Conservation (phyloP, 1,140 invertebrate species). For the Lordiphosa collinella region DNA sequence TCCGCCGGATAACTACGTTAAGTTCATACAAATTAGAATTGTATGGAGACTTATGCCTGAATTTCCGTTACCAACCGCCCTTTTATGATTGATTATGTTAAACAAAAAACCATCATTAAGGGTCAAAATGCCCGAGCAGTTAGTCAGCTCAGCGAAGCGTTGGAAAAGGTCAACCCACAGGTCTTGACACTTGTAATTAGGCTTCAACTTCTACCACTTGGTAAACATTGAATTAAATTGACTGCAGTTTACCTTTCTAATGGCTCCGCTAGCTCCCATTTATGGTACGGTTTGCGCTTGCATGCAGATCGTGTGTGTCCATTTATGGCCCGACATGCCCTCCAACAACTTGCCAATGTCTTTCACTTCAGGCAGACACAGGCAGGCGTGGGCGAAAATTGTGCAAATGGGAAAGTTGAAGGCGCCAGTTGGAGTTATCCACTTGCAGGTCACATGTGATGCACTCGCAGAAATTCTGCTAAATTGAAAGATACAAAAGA, state of each 20-base stretch:
- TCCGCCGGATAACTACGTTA: slow-evolving; percentile 74
- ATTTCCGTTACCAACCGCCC: slow-evolving; percentile 45
- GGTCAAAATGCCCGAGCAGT: slow-evolving; percentile 12
- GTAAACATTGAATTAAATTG: slow-evolving; percentile 49
- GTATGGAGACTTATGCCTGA: slow-evolving; percentile 25
- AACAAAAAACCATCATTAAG: too few relatives aligned
- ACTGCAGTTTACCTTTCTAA: slow-evolving; percentile 54
- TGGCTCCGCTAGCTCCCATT: slow-evolving; percentile 35
- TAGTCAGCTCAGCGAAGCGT: slow-evolving; percentile 42
- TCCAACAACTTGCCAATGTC: slow-evolving; percentile 7
- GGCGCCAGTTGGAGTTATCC: slow-evolving; percentile 56
- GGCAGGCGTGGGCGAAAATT: slow-evolving; percentile 60
- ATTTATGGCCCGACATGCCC: slow-evolving; percentile 30
- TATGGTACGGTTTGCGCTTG: slow-evolving; percentile 16
- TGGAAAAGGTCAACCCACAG: slow-evolving; percentile 29
- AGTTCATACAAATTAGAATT: slow-evolving; percentile 74
- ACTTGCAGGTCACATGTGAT: too few relatives aligned
- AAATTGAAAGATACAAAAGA: too few relatives aligned
- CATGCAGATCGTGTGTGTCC: slow-evolving; percentile 42
- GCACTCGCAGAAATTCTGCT: too few relatives aligned
- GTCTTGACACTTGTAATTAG: slow-evolving; percentile 41
- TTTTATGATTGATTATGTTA: slow-evolving; percentile 57
- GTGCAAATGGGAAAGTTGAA: slow-evolving; percentile 59
- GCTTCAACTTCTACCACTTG: slow-evolving; percentile 8
- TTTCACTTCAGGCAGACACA: slow-evolving; percentile 31